These are phyloP conservation scores for Gopherus flavomarginatus DNA, from an alignment of 2,113 vertebrate genomes.

Conservation along the genomic window DNA sequence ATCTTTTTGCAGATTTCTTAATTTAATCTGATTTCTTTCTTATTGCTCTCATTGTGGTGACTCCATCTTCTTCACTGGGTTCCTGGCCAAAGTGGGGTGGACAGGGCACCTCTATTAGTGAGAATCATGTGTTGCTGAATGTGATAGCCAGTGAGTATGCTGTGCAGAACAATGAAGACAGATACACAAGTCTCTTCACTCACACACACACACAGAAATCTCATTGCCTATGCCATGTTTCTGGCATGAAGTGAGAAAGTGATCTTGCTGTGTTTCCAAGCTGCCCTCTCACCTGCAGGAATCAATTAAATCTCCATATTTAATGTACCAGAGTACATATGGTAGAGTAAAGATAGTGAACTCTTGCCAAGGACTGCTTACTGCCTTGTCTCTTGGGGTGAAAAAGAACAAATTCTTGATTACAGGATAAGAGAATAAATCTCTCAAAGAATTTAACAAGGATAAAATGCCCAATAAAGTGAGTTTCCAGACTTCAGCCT, in stretches of 20 bases:
- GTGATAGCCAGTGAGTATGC: background rate
- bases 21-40: background rate
- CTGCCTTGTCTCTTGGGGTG: background rate
- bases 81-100: background rate
- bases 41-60: background rate
- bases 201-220: background rate
- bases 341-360: background rate
- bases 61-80: background rate
- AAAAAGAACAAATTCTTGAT: slow-evolving; percentile 32
- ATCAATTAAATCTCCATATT: background rate
- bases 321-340: background rate
- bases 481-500: slow-evolving; percentile 2
- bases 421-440: background rate
- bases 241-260: background rate
- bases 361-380: background rate
- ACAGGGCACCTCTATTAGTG: background rate
- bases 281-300: background rate
- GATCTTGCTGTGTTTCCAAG: background rate
- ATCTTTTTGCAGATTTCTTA: background rate
- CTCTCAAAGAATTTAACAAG: slow-evolving; percentile 38
- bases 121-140: background rate
- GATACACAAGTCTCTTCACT: background rate
- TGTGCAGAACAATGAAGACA: background rate
- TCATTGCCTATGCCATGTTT: background rate
- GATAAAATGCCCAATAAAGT: slow-evolving; percentile 5